Conservation (phyloP, 2,888 invertebrate genomes). For the Clunio marinus region DNA sequence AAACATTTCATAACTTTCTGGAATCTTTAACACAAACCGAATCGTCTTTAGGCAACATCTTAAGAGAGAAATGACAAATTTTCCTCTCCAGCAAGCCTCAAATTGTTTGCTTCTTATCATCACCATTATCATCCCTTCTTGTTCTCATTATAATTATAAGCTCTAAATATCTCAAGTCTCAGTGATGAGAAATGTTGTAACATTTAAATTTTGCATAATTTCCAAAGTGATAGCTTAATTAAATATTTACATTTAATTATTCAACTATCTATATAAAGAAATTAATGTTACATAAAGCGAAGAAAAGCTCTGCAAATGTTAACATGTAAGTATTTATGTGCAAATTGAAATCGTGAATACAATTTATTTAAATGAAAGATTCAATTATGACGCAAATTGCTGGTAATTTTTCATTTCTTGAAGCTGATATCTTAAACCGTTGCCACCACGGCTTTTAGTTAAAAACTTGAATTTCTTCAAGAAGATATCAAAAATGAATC, state of each 20-base stretch:
- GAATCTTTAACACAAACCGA: background rate
- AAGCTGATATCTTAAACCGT: background rate
- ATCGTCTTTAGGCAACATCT: background rate
- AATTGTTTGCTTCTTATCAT: slow-evolving; percentile 22
- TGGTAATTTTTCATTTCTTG: background rate
- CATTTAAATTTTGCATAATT: slow-evolving; percentile 27
- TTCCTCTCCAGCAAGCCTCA: background rate
- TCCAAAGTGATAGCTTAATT: slow-evolving; percentile 1
- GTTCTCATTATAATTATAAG: no score
- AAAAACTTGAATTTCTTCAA: background rate
- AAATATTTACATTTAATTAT: slow-evolving; percentile 29
- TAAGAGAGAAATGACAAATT: background rate
- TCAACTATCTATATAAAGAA: background rate
- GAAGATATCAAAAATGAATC: no score
- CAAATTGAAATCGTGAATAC: background rate
- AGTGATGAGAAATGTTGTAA: background rate
- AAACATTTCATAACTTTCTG: background rate
- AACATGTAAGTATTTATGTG: background rate
- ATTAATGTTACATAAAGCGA: background rate
- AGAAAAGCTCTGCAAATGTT: background rate
- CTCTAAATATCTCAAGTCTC: no score
- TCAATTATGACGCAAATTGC: background rate
- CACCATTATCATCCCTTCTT: background rate
- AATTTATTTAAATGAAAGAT: background rate
- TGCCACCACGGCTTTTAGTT: background rate